Evolutionary conservation across 1,140 invertebrate species (phyloP), one percentile per base, ranked within the genome.

Genomic region (Drosophila melanica): DNA sequence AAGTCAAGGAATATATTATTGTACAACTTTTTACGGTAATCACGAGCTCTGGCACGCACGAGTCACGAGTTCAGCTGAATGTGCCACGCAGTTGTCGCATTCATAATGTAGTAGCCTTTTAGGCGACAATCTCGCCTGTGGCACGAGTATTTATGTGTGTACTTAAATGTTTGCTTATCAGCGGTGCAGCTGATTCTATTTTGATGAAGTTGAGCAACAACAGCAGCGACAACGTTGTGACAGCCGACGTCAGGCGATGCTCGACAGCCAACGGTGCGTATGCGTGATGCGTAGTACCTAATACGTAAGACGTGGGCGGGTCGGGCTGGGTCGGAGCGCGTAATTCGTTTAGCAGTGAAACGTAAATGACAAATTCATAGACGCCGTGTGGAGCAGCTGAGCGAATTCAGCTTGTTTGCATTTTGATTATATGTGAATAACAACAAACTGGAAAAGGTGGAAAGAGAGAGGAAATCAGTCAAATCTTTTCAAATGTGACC

Each of bases 311-410:
- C 42, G 39, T 16, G 41, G 11, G 20, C 37, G 4, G 30, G 30
- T 5, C 11, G 39, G 39, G 8, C n/a, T 12, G 35, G 16, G 60
- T 10, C 8, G 14, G 50, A 23, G 27, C 30, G 60, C 33, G 65
- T 73, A 68, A 73, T 67, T 67, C 70, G 65, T 68, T 73, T 68
- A 68, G 65, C 63, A 73, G 57, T 62, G 41, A 62, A 74, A 60
- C 44, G 50, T 50, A 81, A 79, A 89, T 89, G 84, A 90, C 80
- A 80, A 89, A 89, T 89, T 89, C 84, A 89, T 89, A 84, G 84
- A 82, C 76, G 41, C 47, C 79, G 33, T 59, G 55, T 45, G 53
- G 42, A 41, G 23, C 27, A 75, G 44, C 41, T 60, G 39, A 44
- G 18, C 37, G 33, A 71, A 84, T 77, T 74, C 81, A 75, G 79